Conservation (phyloP, 2,888 invertebrate genomes). For the Coleophora deauratella region DNA sequence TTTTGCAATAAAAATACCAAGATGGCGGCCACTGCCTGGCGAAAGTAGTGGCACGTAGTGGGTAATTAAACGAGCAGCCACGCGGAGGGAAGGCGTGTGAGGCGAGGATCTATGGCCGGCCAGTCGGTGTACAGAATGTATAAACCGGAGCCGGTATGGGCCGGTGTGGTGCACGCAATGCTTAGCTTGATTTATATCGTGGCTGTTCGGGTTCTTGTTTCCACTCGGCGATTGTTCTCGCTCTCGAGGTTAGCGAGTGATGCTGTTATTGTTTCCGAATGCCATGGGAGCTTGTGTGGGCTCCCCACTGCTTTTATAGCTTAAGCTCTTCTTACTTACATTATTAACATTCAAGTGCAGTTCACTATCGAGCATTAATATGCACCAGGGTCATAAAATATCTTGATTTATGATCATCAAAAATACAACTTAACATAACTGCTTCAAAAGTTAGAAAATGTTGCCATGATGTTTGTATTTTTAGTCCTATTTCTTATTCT, state of each 20-base stretch:
- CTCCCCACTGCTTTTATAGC: slow-evolving; percentile 49
- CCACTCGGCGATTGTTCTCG: slow-evolving; percentile 64
- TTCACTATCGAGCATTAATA: too few relatives aligned
- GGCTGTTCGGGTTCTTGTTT: slow-evolving; percentile 64
- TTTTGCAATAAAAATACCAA: slow-evolving; percentile 71
- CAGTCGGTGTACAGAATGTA: slow-evolving; percentile 22
- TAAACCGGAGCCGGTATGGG: background rate
- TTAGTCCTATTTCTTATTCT: too few relatives aligned
- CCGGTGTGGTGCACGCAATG: slow-evolving; percentile 68
- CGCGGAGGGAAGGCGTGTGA: slow-evolving; percentile 52
- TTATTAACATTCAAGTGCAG: too few relatives aligned
- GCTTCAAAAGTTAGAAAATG: too few relatives aligned
- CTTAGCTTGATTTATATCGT: slow-evolving; percentile 69
- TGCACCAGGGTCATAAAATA: background rate
- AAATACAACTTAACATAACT: too few relatives aligned
- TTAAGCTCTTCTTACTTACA: slow-evolving; percentile 18
- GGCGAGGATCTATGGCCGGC: slow-evolving; percentile 63
- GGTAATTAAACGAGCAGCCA: slow-evolving; percentile 59
- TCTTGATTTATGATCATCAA: too few relatives aligned
- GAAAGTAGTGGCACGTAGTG: slow-evolving; percentile 72
- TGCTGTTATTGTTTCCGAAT: slow-evolving; percentile 60
- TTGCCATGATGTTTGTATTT: too few relatives aligned
- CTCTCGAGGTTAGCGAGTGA: slow-evolving; percentile 42
- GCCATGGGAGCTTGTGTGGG: slow-evolving; percentile 51
- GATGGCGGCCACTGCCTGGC: slow-evolving; percentile 67